Conservation (phyloP, 2,113 vertebrate species). For the Tachuris rubrigastra region DNA sequence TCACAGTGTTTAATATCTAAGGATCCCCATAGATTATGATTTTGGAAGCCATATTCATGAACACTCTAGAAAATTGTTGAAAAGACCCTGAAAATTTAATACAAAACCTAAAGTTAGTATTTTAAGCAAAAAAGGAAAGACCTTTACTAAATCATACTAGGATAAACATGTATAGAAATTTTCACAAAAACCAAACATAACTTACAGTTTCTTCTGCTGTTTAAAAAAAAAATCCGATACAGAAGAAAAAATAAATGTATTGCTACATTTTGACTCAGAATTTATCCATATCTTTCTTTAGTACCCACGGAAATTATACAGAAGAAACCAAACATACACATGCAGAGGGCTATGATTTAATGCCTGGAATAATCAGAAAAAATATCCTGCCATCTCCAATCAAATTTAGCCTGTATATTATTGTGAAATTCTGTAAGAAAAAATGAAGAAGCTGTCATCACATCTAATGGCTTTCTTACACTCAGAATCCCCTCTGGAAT, state of each 20-base stretch:
- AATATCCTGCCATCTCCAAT: conserved; percentile 40
- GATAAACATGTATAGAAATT: not conserved
- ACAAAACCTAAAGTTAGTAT: not conserved
- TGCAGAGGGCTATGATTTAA: not conserved
- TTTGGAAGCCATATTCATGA: not conserved
- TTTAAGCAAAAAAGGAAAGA: not conserved
- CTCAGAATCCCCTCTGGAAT: conserved; percentile 35
- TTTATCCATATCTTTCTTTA: not conserved
- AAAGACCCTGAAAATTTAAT: not conserved
- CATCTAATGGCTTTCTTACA: conserved; percentile 42
- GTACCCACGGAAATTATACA: not conserved
- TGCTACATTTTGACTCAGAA: not conserved
- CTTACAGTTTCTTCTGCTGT: not conserved
- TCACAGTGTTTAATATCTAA: not conserved
- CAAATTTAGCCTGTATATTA: conserved; percentile 24
- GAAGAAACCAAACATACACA: not conserved
- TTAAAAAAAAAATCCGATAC: not conserved
- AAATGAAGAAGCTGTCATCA: conserved; percentile 52
- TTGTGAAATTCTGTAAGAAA: conserved; percentile 33
- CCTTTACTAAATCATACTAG: not conserved
- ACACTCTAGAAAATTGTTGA: not conserved
- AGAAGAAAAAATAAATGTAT: not conserved
- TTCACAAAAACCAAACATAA: not conserved
- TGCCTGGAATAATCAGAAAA: conserved; percentile 12
- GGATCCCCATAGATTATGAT: not conserved